Evolutionary conservation across 2,113 vertebrate species (phyloP).

Genomic region (Mormyrus lacerda): DNA sequence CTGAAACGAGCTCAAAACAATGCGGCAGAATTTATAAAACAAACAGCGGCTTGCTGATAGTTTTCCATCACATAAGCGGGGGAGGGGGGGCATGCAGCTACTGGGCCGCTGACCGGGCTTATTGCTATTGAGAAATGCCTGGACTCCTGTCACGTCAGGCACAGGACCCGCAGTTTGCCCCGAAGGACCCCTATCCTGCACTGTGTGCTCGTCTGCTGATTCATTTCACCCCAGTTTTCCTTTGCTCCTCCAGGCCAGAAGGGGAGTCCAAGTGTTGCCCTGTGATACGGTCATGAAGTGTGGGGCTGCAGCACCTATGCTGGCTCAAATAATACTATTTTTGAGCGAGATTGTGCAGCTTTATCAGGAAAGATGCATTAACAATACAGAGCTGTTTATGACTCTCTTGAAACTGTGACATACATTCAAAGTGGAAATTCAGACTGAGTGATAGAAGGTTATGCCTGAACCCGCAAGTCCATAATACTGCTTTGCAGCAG

Average conservation of each 20-base stretch:
- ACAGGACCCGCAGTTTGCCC: background rate
- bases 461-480: background rate
- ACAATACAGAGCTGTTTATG: background rate
- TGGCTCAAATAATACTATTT: background rate
- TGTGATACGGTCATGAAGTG: background rate
- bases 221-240: background rate
- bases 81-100: too few species aligned
- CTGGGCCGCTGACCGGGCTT: background rate
- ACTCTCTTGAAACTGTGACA: background rate
- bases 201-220: background rate
- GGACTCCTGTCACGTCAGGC: background rate
- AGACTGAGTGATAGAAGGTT: background rate
- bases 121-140: background rate
- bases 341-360: background rate
- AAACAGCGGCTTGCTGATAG: background rate
- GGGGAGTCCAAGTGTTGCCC: background rate
- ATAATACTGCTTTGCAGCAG: background rate
- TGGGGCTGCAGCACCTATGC: background rate
- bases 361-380: constrained; percentile 4
- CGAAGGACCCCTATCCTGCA: background rate
- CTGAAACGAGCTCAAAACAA: background rate
- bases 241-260: background rate
- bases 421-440: background rate
- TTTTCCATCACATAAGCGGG: background rate
- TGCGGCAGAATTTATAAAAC: background rate